Conservation (phyloP, 2,797 vertebrate genomes). For the Apogon talboti region DNA sequence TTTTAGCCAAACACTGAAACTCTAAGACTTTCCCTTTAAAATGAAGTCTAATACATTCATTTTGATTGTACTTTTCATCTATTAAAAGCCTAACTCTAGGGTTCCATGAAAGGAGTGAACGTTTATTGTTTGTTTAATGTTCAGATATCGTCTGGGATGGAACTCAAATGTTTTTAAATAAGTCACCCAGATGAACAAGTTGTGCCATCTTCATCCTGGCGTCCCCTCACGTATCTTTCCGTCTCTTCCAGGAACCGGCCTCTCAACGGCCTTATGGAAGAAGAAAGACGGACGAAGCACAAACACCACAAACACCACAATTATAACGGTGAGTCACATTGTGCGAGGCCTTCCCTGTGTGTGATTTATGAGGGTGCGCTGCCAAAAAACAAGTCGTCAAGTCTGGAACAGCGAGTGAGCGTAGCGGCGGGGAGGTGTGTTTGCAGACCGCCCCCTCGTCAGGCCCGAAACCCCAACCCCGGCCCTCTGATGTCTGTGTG, state of each 20-base stretch:
- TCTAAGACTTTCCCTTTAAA: no score
- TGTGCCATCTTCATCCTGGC: constrained; percentile 14
- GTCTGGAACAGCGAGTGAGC: constrained; percentile 77
- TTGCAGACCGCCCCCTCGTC: constrained; percentile 77
- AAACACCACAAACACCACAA: constrained; percentile 60
- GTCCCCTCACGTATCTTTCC: constrained; percentile 48
- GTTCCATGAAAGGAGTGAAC: no score
- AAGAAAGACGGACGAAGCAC: constrained; percentile 32
- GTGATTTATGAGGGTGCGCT: constrained; percentile 74
- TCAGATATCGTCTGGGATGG: background rate
- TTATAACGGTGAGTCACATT: constrained; percentile 71
- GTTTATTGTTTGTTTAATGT: background rate
- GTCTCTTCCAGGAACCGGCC: constrained; percentile 72
- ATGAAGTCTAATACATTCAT: no score
- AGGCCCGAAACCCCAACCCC: constrained; percentile 54
- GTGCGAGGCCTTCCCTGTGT: constrained; percentile 49
- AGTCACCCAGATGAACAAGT: constrained; percentile 4
- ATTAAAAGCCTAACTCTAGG: no score
- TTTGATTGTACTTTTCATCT: no score
- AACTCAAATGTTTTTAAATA: constrained; percentile 5
- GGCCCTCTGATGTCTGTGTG: constrained; percentile 87
- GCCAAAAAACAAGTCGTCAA: constrained; percentile 79
- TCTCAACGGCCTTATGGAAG: constrained; percentile 13
- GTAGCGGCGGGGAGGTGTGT: constrained; percentile 70
- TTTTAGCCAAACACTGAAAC: no score